Percentiles rank a stretch among this genome's conserved stretches.
Evolutionary conservation across 2,113 vertebrate genomes (phyloP).

Genomic region (Cyanoliseus patagonus): DNA sequence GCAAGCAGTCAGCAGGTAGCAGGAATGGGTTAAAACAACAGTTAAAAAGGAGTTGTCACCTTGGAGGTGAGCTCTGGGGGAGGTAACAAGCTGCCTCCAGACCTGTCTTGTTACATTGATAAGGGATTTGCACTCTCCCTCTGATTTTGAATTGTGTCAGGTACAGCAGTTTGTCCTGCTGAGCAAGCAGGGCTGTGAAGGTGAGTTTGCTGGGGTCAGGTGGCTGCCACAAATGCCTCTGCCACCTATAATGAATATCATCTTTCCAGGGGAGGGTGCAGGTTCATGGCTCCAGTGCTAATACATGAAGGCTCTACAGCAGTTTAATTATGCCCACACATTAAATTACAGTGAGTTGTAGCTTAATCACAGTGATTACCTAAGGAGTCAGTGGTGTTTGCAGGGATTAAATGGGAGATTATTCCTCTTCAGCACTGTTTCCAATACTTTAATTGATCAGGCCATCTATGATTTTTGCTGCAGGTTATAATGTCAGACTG

Average conservation of each 20-base stretch:
- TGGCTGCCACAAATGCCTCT: background rate
- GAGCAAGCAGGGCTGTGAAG: background rate
- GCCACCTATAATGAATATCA: background rate
- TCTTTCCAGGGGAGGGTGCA: background rate
- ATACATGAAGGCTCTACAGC: background rate
- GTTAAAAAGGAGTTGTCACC: background rate
- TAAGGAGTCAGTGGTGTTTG: background rate
- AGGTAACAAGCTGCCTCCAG: too few relatives aligned
- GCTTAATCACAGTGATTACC: background rate
- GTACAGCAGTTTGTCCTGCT: fast-evolving
- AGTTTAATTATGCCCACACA: background rate
- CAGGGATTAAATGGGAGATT: background rate
- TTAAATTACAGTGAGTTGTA: background rate
- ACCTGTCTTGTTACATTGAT: fast-evolving
- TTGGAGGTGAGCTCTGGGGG: background rate
- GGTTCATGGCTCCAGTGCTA: background rate
- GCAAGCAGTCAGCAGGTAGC: background rate
- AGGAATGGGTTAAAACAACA: background rate
- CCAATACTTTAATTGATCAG: background rate
- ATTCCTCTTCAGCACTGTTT: background rate
- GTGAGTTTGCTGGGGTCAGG: background rate
- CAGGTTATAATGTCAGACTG: background rate
- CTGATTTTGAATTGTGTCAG: background rate
- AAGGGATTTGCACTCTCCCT: background rate
- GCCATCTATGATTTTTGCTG: background rate